These are phyloP conservation scores for Ceratina japonica DNA, from an alignment of 1,140 invertebrate genomes.

Conservation along the genomic window DNA sequence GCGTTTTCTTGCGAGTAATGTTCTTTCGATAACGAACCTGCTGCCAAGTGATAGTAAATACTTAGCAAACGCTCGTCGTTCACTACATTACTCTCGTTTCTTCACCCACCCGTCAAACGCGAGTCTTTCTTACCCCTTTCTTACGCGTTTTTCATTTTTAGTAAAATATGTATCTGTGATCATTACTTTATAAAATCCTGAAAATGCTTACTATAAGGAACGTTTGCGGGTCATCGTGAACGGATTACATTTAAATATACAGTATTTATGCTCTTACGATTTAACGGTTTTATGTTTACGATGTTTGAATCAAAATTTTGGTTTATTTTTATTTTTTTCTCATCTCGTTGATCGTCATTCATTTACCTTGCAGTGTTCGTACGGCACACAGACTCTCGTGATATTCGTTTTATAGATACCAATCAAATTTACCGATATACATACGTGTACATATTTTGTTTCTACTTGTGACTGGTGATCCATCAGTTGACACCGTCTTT, in stretches of 20 bases:
- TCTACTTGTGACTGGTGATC: neutral
- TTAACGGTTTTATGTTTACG: neutral
- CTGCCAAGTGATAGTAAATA: conserved; percentile 18
- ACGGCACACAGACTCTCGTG: neutral
- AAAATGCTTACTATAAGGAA: neutral
- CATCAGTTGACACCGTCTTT: neutral
- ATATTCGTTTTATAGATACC: neutral
- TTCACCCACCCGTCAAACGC: neutral
- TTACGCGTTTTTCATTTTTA: conserved; percentile 23
- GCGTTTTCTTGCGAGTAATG: conserved; percentile 30
- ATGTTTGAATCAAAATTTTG: conserved; percentile 1
- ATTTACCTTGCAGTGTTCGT: neutral
- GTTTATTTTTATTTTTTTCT: conserved; percentile 32
- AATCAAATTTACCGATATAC: neutral
- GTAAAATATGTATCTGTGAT: conserved; percentile 15
- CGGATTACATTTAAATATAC: conserved; percentile 1
- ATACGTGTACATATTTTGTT: neutral
- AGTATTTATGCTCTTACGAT: conserved; percentile 8
- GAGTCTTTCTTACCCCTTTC: neutral
- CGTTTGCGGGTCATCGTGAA: too few species aligned
- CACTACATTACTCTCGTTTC: neutral
- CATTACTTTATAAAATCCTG: conserved; percentile 5
- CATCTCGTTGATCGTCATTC: conserved; percentile 4
- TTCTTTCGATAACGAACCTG: conserved; percentile 33
- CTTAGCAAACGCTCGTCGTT: conserved; percentile 1